Base-by-base conservation (phyloP, 1,140 invertebrate species). In the Anastrepha obliqua region DNA sequence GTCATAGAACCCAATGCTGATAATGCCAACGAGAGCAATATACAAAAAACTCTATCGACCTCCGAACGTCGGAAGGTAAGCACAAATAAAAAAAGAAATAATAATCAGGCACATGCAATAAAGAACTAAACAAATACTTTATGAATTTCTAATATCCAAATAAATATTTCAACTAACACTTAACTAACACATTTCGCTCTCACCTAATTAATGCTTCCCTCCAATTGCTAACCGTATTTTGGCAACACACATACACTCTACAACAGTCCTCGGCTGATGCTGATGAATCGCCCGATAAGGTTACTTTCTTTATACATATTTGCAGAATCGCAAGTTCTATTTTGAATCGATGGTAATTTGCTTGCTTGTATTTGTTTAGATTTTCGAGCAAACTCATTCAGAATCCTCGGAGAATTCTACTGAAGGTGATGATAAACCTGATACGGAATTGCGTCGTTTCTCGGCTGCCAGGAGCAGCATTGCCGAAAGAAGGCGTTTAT, bases 401-500 rank as follows among this genome's bases (percentile, higher is more conserved):
- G 92, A 93, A 67, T 93, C 92, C 0, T 93, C 92, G 42, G 92
- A 91, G 85, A 93, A 92, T 74, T 93, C 92, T 1, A 92, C 90
- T 0, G 92, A 93, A 87, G 91, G 91, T 60, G 92, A 93, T 51
- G 93, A 93, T 88, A 91, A 92, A 8, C 89, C 91, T 11, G 93
- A 93, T 89, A 90, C 91, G 11, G 92, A 94, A 91, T 86, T 93
- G 51, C 89, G 89, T 15, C 86, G 94, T 60, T 91, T 93, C 17
- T 93, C 94, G 9, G 65, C 94, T 1, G 95, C 96, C 89, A 94
- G 96, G 60, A 95, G 94, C 88, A 97, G 96, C 9, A 97, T 98
- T 89, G 97, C 97, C 2, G 97, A 97, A 88, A 94, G 96, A 9
- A 94, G 96, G 4, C 95, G 96, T 88, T 94, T 97, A 89, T 97